A percentile compares a stretch with the other conserved stretches of the same genome.
These are phyloP conservation scores for Rhamphomyia laevipes DNA, from an alignment of 2,888 invertebrate species.

Conservation along the genomic window DNA sequence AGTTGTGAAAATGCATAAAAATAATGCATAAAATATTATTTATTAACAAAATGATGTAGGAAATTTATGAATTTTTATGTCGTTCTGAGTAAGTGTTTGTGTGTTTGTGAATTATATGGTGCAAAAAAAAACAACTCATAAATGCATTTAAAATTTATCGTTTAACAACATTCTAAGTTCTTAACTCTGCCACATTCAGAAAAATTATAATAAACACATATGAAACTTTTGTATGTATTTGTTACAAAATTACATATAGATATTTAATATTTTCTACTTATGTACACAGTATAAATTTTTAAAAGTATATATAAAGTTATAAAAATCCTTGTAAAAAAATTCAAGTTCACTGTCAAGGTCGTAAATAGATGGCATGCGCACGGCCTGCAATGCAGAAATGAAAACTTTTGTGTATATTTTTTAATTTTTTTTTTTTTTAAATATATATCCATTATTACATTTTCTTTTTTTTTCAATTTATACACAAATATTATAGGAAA, in stretches of 20 bases:
- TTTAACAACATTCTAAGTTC: too few relatives aligned
- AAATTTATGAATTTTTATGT: too few relatives aligned
- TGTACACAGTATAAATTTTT: neutral
- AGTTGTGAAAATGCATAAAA: too few relatives aligned
- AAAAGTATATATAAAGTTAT: neutral
- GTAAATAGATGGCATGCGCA: slow-evolving; percentile 54
- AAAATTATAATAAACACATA: too few relatives aligned
- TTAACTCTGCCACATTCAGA: too few relatives aligned
- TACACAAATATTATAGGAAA: slow-evolving; percentile 4
- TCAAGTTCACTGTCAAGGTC: slow-evolving; percentile 78
- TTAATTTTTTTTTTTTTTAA: slow-evolving; percentile 2
- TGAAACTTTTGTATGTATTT: too few relatives aligned
- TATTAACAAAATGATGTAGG: too few relatives aligned
- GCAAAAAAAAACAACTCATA: too few relatives aligned
- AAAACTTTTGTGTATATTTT: slow-evolving; percentile 23
- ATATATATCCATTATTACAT: slow-evolving; percentile 5
- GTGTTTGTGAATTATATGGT: too few relatives aligned
- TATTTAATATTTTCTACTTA: neutral
- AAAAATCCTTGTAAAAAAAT: slow-evolving; percentile 29
- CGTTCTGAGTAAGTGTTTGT: too few relatives aligned
- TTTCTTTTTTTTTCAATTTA: slow-evolving; percentile 12
- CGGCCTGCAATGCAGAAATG: slow-evolving; percentile 54
- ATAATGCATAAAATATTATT: too few relatives aligned
- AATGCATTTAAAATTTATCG: too few relatives aligned
- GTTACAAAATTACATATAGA: neutral